These are phyloP conservation scores for Gymnocheta viridis DNA, from an alignment of 2,888 invertebrate species.

Conservation along the genomic window DNA sequence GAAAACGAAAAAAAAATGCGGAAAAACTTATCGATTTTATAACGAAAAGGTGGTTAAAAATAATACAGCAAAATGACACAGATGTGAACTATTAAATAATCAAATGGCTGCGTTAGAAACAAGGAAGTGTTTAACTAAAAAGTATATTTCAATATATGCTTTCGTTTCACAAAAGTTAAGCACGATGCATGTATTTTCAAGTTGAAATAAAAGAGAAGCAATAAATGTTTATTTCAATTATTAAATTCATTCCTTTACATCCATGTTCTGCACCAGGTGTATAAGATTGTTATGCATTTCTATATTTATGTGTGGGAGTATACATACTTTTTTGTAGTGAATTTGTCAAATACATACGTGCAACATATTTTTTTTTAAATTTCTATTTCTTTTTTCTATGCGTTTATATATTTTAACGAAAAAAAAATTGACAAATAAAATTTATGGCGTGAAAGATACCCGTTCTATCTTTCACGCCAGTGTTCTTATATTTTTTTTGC, in stretches of 20 bases:
- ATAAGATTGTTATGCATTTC: neutral
- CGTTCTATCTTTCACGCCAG: no score
- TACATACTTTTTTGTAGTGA: constrained; percentile 4
- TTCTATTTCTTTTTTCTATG: constrained; percentile 4
- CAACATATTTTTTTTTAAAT: constrained; percentile 43
- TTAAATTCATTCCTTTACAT: neutral
- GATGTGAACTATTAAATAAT: neutral
- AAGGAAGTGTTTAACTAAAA: neutral
- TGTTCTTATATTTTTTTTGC: constrained; percentile 3
- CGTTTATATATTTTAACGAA: neutral
- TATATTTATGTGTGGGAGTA: neutral
- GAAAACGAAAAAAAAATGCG: neutral
- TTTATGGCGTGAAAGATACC: constrained; percentile 54
- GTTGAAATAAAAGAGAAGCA: neutral
- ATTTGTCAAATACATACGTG: constrained; percentile 50
- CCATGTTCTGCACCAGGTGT: neutral
- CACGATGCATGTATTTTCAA: neutral
- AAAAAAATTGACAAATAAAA: constrained; percentile 26
- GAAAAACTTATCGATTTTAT: constrained; percentile 29
- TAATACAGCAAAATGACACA: neutral
- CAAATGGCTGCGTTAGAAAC: neutral
- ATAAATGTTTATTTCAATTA: neutral
- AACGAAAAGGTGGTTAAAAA: constrained; percentile 11
- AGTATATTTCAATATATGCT: neutral
- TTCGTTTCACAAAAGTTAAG: neutral